phyloP scores from a whole-genome alignment of 2,113 vertebrate genomes.

The Etheostoma spectabile region DNA sequence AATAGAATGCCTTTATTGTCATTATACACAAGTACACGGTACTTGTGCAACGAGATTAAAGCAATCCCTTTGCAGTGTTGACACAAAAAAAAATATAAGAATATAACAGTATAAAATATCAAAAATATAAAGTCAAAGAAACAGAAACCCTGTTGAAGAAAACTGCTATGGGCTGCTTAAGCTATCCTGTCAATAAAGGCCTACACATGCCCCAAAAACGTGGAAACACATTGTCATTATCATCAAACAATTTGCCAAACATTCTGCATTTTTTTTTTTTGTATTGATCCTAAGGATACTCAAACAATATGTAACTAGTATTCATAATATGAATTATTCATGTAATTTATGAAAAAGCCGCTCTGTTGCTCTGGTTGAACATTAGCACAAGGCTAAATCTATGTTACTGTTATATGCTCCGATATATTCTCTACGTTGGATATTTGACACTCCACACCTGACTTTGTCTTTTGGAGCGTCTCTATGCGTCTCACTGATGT shows the following conservation, averaged over 20 bases:
- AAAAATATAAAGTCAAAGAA: too few species aligned
- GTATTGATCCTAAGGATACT: not conserved
- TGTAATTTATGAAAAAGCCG: not conserved
- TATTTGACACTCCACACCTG: conserved; percentile 28
- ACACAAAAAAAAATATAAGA: too few species aligned
- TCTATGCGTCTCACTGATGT: conserved; percentile 25
- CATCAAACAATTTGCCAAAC: not conserved
- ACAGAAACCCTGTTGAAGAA: too few species aligned
- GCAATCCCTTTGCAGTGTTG: too few species aligned
- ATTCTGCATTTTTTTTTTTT: not conserved
- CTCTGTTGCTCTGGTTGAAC: not conserved
- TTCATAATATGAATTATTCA: not conserved
- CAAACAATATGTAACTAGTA: not conserved
- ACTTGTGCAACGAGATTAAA: too few species aligned
- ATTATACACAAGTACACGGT: too few species aligned
- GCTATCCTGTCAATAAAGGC: too few species aligned
- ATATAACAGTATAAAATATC: too few species aligned
- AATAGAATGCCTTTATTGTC: too few species aligned
- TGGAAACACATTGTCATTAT: not conserved
- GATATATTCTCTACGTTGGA: not conserved
- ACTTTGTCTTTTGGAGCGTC: conserved; percentile 20
- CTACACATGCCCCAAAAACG: too few species aligned
- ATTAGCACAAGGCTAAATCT: not conserved
- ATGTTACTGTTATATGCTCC: not conserved
- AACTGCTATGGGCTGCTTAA: too few species aligned